Evolutionary conservation across 2,797 vertebrate genomes (phyloP).

Genomic region (Sebastes oblongus): DNA sequence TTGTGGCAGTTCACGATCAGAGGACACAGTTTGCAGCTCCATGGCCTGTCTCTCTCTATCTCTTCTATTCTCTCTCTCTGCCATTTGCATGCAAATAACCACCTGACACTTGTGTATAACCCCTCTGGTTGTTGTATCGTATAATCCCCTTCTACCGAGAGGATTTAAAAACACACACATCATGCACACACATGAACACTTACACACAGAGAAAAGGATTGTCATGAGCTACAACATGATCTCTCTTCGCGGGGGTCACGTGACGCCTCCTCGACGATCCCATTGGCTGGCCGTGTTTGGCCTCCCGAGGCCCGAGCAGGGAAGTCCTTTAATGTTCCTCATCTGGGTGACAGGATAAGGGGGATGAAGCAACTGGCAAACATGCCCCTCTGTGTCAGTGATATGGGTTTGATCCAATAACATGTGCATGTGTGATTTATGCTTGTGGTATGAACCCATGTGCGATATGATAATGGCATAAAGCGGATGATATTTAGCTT

Average conservation of each 20-base stretch:
- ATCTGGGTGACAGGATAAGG: conserved; percentile 48
- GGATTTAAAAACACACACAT: conserved; percentile 37
- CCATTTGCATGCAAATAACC: conserved; percentile 57
- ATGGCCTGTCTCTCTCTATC: background rate
- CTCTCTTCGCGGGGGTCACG: conserved; percentile 7
- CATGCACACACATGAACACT: background rate
- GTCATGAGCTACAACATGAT: conserved; percentile 38
- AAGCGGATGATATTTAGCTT: conserved; percentile 15
- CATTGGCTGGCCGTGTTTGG: conserved; percentile 11
- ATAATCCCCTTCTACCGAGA: conserved; percentile 47
- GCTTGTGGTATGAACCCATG: background rate
- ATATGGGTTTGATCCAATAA: background rate
- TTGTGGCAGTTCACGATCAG: background rate
- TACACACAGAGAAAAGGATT: conserved; percentile 22
- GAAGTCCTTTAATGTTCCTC: conserved; percentile 39
- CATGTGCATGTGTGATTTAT: conserved; percentile 2
- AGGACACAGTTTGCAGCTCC: background rate
- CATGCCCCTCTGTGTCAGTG: conserved; percentile 1
- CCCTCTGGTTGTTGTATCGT: background rate
- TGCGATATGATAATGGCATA: conserved; percentile 31
- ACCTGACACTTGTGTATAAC: conserved; percentile 36
- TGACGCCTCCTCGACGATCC: background rate
- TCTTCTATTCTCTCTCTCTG: background rate
- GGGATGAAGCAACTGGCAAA: conserved; percentile 19
- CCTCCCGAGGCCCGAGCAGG: background rate